Evolutionary conservation across 2,888 invertebrate genomes (phyloP).

Genomic region (Hemistola chrysoprasaria): DNA sequence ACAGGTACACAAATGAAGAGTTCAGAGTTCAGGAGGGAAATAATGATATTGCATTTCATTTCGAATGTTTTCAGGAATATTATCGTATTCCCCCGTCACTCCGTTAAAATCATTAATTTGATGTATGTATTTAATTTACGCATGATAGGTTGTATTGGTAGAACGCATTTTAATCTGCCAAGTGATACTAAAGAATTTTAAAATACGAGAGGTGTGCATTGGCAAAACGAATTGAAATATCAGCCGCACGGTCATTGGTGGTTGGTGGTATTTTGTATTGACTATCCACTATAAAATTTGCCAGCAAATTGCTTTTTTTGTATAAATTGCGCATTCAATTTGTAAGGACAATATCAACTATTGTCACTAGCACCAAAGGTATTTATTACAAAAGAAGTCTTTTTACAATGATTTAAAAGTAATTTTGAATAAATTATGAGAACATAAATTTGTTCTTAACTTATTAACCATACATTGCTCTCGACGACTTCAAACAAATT

Average conservation of each 20-base stretch:
- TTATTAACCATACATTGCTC: no score
- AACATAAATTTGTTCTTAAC: background rate
- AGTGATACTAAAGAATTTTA: slow-evolving; percentile 31
- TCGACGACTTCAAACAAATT: slow-evolving; percentile 7
- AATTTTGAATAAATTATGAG: slow-evolving; percentile 17
- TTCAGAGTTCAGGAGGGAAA: background rate
- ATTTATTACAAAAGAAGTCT: no score
- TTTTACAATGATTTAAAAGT: no score
- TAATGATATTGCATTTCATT: background rate
- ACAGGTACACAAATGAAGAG: no score
- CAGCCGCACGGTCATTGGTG: slow-evolving; percentile 28
- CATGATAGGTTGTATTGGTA: slow-evolving; percentile 15
- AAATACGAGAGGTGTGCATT: slow-evolving; percentile 35
- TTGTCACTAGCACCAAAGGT: slow-evolving; percentile 4
- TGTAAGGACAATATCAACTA: slow-evolving; percentile 8
- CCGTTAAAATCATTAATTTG: slow-evolving; percentile 8
- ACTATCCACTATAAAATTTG: slow-evolving; percentile 30
- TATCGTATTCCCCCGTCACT: background rate
- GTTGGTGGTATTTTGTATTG: slow-evolving; percentile 35
- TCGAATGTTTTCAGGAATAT: background rate
- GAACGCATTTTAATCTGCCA: slow-evolving; percentile 37
- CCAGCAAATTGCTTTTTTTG: slow-evolving; percentile 37
- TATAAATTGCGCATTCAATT: slow-evolving; percentile 23
- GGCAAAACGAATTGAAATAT: slow-evolving; percentile 38
- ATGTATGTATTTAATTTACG: slow-evolving; percentile 10